These are phyloP conservation scores for Stenodera caucasica DNA, from an alignment of 2,888 invertebrate species.

Conservation along the genomic window DNA sequence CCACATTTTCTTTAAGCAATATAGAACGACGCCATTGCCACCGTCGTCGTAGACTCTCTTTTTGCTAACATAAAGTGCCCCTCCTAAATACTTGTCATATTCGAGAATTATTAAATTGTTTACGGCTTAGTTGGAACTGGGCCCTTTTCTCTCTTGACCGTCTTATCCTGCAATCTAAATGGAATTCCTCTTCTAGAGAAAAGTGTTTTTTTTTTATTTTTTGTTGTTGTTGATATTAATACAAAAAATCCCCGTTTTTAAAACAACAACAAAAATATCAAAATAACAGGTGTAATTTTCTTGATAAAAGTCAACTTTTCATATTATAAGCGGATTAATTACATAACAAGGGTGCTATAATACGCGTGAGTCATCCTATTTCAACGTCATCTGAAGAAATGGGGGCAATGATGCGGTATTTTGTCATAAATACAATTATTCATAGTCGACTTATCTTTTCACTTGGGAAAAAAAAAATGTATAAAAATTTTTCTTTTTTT, in stretches of 20 bases:
- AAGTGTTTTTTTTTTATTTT: background rate
- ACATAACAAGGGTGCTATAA: constrained; percentile 49
- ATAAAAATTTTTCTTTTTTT: background rate
- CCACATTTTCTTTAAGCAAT: background rate
- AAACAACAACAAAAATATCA: no score
- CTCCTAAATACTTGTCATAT: constrained; percentile 14
- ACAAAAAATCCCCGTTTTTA: no score
- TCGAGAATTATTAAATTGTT: constrained; percentile 16
- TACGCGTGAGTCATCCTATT: constrained; percentile 46
- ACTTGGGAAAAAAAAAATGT: no score
- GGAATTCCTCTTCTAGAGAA: background rate
- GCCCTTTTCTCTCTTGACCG: background rate
- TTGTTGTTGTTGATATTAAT: no score
- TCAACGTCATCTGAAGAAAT: constrained; percentile 49
- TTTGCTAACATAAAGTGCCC: constrained; percentile 16
- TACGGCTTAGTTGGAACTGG: constrained; percentile 10
- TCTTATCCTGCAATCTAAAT: background rate
- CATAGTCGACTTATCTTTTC: constrained; percentile 48
- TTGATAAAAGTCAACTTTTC: constrained; percentile 32
- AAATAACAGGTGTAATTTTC: no score
- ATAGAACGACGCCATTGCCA: background rate
- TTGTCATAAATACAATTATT: constrained; percentile 49
- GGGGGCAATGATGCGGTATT: constrained; percentile 48
- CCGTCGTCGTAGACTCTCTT: constrained; percentile 11
- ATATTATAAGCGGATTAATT: constrained; percentile 49